phyloP scores from a whole-genome alignment of 2,797 vertebrate species.

The Clamator glandarius region DNA sequence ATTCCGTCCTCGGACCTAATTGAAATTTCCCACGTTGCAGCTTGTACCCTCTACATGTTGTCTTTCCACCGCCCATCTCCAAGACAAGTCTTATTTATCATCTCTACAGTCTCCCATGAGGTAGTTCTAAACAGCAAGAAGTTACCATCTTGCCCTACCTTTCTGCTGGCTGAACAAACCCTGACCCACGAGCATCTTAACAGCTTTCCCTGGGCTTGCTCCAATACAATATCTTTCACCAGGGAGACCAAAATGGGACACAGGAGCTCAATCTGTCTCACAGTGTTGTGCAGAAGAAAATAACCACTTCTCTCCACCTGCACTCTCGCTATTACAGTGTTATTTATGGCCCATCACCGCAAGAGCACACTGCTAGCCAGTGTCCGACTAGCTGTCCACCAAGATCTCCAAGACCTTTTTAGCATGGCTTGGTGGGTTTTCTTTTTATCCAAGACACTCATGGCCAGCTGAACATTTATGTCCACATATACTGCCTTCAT shows the following conservation, averaged over 20 bases:
- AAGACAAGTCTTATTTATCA: neutral
- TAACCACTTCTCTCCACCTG: neutral
- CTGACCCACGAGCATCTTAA: neutral
- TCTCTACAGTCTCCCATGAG: neutral
- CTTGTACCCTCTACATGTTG: neutral
- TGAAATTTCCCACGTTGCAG: neutral
- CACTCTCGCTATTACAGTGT: neutral
- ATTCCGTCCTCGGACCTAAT: neutral
- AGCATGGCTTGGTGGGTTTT: neutral
- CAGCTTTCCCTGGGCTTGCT: neutral
- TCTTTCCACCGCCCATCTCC: neutral
- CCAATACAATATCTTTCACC: neutral
- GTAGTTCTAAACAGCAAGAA: neutral
- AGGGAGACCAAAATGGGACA: neutral
- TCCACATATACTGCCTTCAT: neutral
- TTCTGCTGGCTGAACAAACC: neutral
- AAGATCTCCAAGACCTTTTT: neutral
- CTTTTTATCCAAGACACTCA: neutral
- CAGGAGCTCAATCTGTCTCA: neutral
- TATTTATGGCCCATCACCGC: neutral
- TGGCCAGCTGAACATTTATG: neutral
- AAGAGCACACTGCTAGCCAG: neutral
- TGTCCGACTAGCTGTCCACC: neutral
- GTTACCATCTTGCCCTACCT: neutral
- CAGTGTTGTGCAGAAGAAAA: neutral